A percentile compares a stretch with the other conserved stretches of the same genome.
Evolutionary conservation across 2,797 vertebrate species (phyloP).

Genomic region (Pelobates cultripes): DNA sequence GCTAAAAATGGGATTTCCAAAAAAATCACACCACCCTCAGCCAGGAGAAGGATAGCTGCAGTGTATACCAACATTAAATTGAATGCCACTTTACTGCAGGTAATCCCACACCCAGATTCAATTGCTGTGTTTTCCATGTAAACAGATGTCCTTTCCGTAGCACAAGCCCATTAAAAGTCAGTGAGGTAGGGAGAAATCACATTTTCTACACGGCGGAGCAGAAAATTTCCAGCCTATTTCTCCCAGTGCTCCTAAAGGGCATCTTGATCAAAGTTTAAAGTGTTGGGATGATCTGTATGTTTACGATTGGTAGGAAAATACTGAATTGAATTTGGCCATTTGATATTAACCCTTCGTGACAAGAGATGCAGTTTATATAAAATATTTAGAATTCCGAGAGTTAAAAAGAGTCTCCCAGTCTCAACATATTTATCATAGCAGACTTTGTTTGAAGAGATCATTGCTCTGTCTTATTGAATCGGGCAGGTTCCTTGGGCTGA

Average conservation of each 20-base stretch:
- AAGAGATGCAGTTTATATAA: not conserved
- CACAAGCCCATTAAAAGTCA: conserved; percentile 72
- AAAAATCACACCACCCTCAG: not conserved
- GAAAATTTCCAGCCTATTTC: conserved; percentile 71
- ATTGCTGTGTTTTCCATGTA: conserved; percentile 51
- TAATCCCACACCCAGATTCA: conserved; percentile 31
- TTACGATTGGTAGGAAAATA: not conserved
- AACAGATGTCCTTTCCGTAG: conserved; percentile 68
- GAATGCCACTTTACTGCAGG: conserved; percentile 27
- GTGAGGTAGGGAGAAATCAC: conserved; percentile 79
- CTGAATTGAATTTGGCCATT: not conserved
- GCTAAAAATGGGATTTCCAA: not conserved
- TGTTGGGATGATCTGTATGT: conserved; percentile 6
- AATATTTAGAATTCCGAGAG: not conserved
- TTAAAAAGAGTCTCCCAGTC: too few relatives aligned
- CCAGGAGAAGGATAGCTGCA: not conserved
- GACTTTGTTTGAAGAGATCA: too few relatives aligned
- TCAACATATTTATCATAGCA: too few relatives aligned
- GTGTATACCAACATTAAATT: not conserved
- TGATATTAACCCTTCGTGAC: not conserved
- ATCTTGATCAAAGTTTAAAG: conserved; percentile 57
- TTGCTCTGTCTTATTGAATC: too few relatives aligned
- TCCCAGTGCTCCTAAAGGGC: conserved; percentile 69
- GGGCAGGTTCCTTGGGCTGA: too few relatives aligned
- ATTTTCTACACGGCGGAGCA: conserved; percentile 80